Percentiles rank a stretch among this genome's conserved stretches.
phyloP scores from a whole-genome alignment of 1,140 invertebrate genomes.

The Dendroctonus valens region DNA sequence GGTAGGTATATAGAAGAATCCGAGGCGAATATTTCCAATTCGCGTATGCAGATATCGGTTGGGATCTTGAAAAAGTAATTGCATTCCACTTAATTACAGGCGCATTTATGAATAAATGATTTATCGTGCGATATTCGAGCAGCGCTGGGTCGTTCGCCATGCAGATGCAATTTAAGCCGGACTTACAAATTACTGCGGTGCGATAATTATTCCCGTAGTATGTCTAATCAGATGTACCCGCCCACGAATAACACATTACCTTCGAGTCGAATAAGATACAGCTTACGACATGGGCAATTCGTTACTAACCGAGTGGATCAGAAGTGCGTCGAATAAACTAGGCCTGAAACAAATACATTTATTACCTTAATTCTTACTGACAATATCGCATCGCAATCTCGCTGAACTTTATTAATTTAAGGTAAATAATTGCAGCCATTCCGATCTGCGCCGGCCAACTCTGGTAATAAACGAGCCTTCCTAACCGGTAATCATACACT shows the following conservation, averaged over 20 bases:
- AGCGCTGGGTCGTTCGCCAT: conserved; percentile 15
- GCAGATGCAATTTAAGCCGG: conserved; percentile 29
- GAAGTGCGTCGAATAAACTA: too few relatives aligned
- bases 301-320: too few relatives aligned
- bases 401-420: too few relatives aligned
- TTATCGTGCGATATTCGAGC: conserved; percentile 27
- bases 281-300: too few relatives aligned
- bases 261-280: neutral
- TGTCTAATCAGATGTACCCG: conserved; percentile 30
- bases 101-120: conserved; percentile 32
- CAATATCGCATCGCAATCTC: too few relatives aligned
- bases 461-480: too few relatives aligned
- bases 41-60: conserved; percentile 19
- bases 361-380: too few relatives aligned
- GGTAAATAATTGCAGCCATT: too few relatives aligned
- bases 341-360: too few relatives aligned
- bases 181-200: conserved; percentile 27
- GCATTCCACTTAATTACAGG: conserved; percentile 28
- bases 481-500: neutral
- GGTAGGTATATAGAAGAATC: neutral
- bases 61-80: conserved; percentile 14
- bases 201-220: conserved; percentile 29
- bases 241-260: conserved; percentile 31
- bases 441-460: too few relatives aligned
- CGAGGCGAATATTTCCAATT: conserved; percentile 2